Conservation (phyloP, 1,140 invertebrate genomes). For the Drosophila chauvacae region DNA sequence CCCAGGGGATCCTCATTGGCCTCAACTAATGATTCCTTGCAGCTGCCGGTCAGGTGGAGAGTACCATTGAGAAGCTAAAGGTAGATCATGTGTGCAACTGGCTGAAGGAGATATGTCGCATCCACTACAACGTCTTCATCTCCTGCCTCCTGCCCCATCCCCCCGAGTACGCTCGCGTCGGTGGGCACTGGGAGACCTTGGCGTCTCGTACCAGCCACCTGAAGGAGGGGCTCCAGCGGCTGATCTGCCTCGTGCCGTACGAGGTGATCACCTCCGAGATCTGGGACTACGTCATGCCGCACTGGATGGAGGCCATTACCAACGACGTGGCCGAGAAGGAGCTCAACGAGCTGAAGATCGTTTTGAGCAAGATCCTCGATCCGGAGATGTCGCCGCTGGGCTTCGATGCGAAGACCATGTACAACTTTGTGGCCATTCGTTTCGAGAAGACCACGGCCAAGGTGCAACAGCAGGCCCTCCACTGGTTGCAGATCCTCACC, state of each 20-base stretch:
- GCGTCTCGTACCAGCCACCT: slow-evolving; percentile 96
- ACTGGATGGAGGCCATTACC: slow-evolving; percentile 99
- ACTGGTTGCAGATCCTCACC: slow-evolving; percentile 97
- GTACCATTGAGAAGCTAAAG: slow-evolving; percentile 95
- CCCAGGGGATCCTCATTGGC: neutral
- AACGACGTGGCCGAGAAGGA: slow-evolving; percentile 97
- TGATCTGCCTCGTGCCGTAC: slow-evolving; percentile 98
- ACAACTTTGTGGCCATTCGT: slow-evolving; percentile 95
- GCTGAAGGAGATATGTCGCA: slow-evolving; percentile 93
- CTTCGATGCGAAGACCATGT: slow-evolving; percentile 97
- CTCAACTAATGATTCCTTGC: neutral
- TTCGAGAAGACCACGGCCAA: slow-evolving; percentile 94
- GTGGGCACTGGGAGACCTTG: slow-evolving; percentile 97
- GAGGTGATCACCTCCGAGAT: slow-evolving; percentile 98
- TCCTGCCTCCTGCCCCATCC: slow-evolving; percentile 94
- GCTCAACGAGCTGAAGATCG: slow-evolving; percentile 94
- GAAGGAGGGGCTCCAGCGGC: slow-evolving; percentile 95
- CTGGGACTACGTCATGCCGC: slow-evolving; percentile 99
- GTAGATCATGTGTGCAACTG: slow-evolving; percentile 96
- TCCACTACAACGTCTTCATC: slow-evolving; percentile 93
- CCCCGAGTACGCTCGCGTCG: slow-evolving; percentile 88
- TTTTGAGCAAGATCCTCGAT: slow-evolving; percentile 98
- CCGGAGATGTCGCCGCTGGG: slow-evolving; percentile 97
- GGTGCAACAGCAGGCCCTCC: slow-evolving; percentile 96
- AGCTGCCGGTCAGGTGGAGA: slow-evolving; percentile 89